A percentile compares a stretch with the other conserved stretches of the same genome.
These are phyloP conservation scores for Gymnothorax javanicus DNA, from an alignment of 2,797 vertebrate species.

Conservation along the genomic window DNA sequence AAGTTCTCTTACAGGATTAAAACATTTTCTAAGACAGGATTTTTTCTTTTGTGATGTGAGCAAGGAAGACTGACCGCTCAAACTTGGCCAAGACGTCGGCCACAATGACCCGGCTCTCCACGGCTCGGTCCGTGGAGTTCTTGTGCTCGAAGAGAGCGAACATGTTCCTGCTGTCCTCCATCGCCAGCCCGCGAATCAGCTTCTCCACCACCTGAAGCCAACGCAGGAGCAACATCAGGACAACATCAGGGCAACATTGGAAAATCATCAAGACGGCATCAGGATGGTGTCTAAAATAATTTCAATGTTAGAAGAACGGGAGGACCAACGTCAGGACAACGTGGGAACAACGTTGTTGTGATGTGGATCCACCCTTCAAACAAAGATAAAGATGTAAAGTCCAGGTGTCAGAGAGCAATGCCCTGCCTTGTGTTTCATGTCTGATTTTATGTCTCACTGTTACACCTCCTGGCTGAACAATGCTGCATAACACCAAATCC, in stretches of 20 bases:
- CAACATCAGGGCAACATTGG: background rate
- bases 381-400: too few species aligned
- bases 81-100: constrained; percentile 91
- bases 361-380: too few species aligned
- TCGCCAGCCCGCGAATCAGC: constrained; percentile 86
- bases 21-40: too few species aligned
- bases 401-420: too few species aligned
- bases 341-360: background rate
- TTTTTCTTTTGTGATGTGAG: too few species aligned
- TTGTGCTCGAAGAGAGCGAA: constrained; percentile 90
- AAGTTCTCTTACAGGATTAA: too few species aligned
- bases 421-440: too few species aligned
- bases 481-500: too few species aligned
- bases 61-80: constrained; percentile 73
- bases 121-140: constrained; percentile 77
- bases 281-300: too few species aligned
- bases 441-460: too few species aligned
- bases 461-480: too few species aligned
- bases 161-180: constrained; percentile 94
- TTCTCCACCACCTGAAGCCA: constrained; percentile 87
- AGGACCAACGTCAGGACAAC: background rate
- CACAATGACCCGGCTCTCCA: constrained; percentile 87
- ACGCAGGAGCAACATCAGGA: background rate
- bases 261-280: background rate
- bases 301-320: too few species aligned